Percentiles rank a stretch among this genome's conserved stretches.
phyloP scores from a whole-genome alignment of 1,140 invertebrate genomes.

The Ceratina australensis region DNA sequence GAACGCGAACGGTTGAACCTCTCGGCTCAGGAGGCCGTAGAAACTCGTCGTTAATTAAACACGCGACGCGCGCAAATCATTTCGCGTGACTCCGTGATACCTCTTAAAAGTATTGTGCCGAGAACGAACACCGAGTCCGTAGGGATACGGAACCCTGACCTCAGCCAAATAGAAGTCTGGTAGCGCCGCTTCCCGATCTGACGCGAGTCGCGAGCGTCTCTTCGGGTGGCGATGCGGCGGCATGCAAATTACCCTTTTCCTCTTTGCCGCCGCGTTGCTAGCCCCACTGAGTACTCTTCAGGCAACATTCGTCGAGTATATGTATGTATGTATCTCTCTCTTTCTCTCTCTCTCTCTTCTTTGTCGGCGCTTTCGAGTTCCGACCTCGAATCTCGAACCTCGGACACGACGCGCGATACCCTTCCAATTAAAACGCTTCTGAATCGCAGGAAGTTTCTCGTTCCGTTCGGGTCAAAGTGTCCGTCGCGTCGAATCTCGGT shows the following conservation, averaged over 20 bases:
- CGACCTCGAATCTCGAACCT: too few species aligned
- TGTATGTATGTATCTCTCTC: too few species aligned
- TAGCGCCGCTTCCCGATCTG: constrained; percentile 54
- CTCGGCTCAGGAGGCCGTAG: too few species aligned
- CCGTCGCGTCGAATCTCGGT: constrained; percentile 27
- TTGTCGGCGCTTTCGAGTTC: constrained; percentile 3
- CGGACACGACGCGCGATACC: not conserved
- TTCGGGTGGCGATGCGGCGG: not conserved
- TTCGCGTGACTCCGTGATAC: not conserved
- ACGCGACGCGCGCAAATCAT: constrained; percentile 1
- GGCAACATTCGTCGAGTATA: too few species aligned
- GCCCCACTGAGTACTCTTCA: too few species aligned
- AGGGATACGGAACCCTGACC: constrained; percentile 30
- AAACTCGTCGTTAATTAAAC: constrained; percentile 19
- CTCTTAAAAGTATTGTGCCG: too few species aligned
- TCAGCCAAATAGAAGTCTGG: constrained; percentile 54
- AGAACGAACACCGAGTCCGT: too few species aligned
- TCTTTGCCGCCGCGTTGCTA: constrained; percentile 30
- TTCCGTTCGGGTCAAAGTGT: constrained; percentile 18
- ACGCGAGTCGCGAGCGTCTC: constrained; percentile 3
- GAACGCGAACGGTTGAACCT: not conserved
- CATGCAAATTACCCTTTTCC: constrained; percentile 41
- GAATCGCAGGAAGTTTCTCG: constrained; percentile 23
- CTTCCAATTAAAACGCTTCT: constrained; percentile 33
- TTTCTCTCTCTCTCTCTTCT: not conserved